Conservation (phyloP, 2,797 vertebrate genomes). For the Picus viridis region DNA sequence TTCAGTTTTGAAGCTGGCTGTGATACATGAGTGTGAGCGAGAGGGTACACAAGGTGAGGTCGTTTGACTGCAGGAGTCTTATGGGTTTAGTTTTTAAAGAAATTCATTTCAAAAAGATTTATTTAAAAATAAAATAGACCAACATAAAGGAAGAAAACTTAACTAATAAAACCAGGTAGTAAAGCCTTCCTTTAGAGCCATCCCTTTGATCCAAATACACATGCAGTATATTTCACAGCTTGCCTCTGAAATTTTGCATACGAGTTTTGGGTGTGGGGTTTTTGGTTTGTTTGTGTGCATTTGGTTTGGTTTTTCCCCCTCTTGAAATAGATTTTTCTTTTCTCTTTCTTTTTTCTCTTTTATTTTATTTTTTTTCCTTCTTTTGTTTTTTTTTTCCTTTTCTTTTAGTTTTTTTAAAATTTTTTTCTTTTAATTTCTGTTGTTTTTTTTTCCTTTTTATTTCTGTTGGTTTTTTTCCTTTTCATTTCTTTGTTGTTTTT, state of each 20-base stretch:
- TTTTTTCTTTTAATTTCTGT: too few relatives aligned
- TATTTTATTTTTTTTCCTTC: too few relatives aligned
- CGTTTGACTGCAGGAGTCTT: neutral
- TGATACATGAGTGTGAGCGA: neutral
- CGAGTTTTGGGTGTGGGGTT: rapidly evolving
- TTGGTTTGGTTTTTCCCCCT: neutral
- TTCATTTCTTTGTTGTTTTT: too few relatives aligned
- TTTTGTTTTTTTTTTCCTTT: too few relatives aligned
- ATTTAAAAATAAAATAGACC: neutral
- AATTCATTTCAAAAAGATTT: neutral
- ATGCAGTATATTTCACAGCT: neutral
- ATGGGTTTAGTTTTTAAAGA: neutral
- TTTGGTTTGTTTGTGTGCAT: neutral
- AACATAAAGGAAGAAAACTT: neutral
- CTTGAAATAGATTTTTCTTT: neutral
- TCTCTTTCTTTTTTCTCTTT: too few relatives aligned
- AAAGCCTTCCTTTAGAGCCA: neutral
- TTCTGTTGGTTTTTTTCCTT: too few relatives aligned
- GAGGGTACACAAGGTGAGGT: neutral
- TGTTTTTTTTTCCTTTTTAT: too few relatives aligned
- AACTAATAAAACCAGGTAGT: neutral
- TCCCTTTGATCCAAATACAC: neutral
- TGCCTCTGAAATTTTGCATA: neutral
- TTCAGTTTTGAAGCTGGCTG: neutral
- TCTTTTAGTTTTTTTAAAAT: too few relatives aligned